Base-by-base conservation (phyloP, 2,797 vertebrate genomes). In the Arnoldichthys spilopterus region DNA sequence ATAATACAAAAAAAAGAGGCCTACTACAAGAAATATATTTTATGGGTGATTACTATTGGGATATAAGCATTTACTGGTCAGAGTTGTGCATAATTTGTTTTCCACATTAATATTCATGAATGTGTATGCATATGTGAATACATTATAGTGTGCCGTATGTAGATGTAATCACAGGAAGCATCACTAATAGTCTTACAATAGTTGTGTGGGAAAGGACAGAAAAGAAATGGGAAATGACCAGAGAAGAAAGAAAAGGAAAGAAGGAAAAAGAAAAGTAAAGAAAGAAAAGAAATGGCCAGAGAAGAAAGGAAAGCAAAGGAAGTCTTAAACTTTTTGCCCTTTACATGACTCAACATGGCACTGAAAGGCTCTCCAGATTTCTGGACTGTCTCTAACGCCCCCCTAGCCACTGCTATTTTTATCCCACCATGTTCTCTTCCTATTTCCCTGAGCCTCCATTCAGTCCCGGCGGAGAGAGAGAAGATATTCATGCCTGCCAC, bases 351-450 rank as follows among this genome's bases (percentile, higher is more conserved):
- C 56, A 72, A 71, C 59, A 74, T 62, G 64, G 34, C 47, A 75
- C 69, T 54, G 22, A 54, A 61, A 78, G 67, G 51, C 69, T 54
- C 61, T 84, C 64, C 72, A 81, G 63, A 82, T 76, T 80, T 76
- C 45, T 53, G 56, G 61, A 68, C 64, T 68, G 63, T 61, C 63
- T 76, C 59, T 34, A 82, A 40, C 12, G 11, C 47, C 82, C 62
- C 71, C 72, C 49, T 49, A 74, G 49, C 72, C 11, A 56, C 49
- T 22, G 62, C 75, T 82, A 82, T 84, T 82, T 82, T 70, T 80
- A 84, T 79, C 79, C 40, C 58, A 30, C 64, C 3, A 62, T 59
- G 47, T 68, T 76, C 62, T 69, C 62, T 72, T 47, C 47, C 66
- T 47, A 34, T 80, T 80, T 80, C 49, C 67, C 56, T 59, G 64